Evolutionary conservation across 2,888 invertebrate genomes (phyloP), one percentile per base, ranked within the genome.

Genomic region (Bombylius major): DNA sequence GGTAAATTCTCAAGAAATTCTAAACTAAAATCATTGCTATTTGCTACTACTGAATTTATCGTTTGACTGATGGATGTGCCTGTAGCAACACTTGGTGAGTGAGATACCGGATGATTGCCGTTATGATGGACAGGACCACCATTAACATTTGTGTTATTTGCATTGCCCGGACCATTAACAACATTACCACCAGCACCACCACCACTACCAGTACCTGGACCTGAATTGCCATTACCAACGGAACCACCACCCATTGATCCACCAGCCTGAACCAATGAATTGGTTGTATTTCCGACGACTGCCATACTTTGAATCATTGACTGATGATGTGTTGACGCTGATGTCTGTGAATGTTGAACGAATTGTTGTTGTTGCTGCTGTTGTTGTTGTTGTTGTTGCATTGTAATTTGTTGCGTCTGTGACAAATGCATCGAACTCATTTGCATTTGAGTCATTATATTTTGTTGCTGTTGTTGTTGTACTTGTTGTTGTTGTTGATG

Each of bases 1-100:
- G 86, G 84, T 71, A 91, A 80, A 75, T 85, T 87, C 72, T 91
- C 91, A 60, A 90, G 79, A 76, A 90, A 89, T 78, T 91, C 90
- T 65, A 91, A 81, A 72, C 83, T 86, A 73, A 91, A 87, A 75
- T 90, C 88, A 46, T 54, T 45, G 60, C 69, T 67, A 61, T 69
- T 73, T 58, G 70, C 72, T 52, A 73, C 72, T 58, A 73, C 72
- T 50, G 72, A 73, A 62, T 69, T 73, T 58, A 73, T 73, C 55
- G 72, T 69, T 60, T 73, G 73, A 60, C 68, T 73, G 49, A 73
- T 72, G 31, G 58, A 55, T 36, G 56, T 54, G 14, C 55, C 56
- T 3, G 58, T 11, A 61, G 65, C 54, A n/a, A 45, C 45, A 14
- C n/a, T 45, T 47, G 70, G 65, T 52, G 66, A 66, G 56, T 66